A percentile compares a stretch with the other conserved stretches of the same genome.
These are phyloP conservation scores for Rhincodon typus DNA, from an alignment of 2,797 vertebrate genomes.

Conservation along the genomic window DNA sequence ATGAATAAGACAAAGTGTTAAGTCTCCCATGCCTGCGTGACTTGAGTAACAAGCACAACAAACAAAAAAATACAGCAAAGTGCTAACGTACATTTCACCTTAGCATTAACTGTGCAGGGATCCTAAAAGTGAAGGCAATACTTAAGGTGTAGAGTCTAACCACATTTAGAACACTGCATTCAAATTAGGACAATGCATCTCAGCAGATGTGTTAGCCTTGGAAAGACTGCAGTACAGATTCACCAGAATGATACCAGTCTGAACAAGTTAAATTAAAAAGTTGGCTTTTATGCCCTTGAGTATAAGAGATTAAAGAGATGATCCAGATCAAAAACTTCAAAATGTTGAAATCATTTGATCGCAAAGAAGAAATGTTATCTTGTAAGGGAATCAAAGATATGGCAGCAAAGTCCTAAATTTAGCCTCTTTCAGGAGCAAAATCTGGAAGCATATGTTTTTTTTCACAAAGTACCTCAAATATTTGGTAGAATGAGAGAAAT, in stretches of 20 bases:
- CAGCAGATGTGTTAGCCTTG: background rate
- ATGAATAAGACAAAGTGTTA: no score
- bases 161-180: background rate
- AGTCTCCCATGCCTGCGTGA: background rate
- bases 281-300: background rate
- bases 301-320: background rate
- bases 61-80: background rate
- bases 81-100: no score
- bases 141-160: background rate
- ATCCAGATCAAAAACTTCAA: background rate
- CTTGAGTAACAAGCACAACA: background rate
- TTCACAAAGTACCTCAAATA: background rate
- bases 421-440: background rate
- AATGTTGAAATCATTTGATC: background rate
- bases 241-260: background rate
- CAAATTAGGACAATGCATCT: background rate
- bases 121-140: background rate
- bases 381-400: background rate
- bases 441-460: background rate
- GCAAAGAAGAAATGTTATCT: background rate
- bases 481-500: background rate
- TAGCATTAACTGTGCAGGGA: background rate
- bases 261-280: background rate
- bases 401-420: background rate
- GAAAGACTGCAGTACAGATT: background rate